Evolutionary conservation across 2,797 vertebrate species (phyloP), one percentile per base, ranked within the genome.

Genomic region (Denticeps clupeoides): DNA sequence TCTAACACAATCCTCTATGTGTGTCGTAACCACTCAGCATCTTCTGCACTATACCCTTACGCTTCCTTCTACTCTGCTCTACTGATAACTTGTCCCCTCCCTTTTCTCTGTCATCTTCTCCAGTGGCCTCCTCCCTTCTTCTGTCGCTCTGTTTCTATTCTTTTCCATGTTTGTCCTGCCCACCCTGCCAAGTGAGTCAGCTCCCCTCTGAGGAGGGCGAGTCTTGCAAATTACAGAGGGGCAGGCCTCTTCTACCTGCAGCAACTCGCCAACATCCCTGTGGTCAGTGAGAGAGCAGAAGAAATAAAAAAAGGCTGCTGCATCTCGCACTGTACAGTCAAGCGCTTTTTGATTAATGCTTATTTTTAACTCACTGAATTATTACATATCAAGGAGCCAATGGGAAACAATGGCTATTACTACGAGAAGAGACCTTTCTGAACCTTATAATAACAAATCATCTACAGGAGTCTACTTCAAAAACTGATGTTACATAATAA

Each of bases 151-250:
- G 6, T 21, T 22, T 10, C 8, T 45, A 5, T 35, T 33, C 40
- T 41, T 38, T 26, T 31, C 12, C 25, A 26, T 53, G 47, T 66
- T 69, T 58, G 60, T 64, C 47, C 45, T 59, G 40, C 28, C 37
- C 38, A 19, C 23, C 24, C 3, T 42, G 47, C 27, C 41, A 9
- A 33, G 37, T 40, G 49, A 42, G 24, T 12, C 9, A 38, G 27
- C 46, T 41, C 42, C 49, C 29, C 10, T 23, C 15, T 3, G 24
- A 22, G 22, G 13, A 13, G n/a, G n/a, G n/a, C n/a, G n/a, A 16
- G 46, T 52, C 41, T 64, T 54, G n/a, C n/a, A 45, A 53, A 51
- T 58, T 51, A 60, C 58, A 61, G 33, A 45, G 47, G 51, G 13
- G 8, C 31, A 19, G 33, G 7, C 41, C 26, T 26, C 8, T 19